A percentile compares a stretch with the other conserved stretches of the same genome.
Evolutionary conservation across 2,888 invertebrate species (phyloP).

Genomic region (Drosophila nigricruria): DNA sequence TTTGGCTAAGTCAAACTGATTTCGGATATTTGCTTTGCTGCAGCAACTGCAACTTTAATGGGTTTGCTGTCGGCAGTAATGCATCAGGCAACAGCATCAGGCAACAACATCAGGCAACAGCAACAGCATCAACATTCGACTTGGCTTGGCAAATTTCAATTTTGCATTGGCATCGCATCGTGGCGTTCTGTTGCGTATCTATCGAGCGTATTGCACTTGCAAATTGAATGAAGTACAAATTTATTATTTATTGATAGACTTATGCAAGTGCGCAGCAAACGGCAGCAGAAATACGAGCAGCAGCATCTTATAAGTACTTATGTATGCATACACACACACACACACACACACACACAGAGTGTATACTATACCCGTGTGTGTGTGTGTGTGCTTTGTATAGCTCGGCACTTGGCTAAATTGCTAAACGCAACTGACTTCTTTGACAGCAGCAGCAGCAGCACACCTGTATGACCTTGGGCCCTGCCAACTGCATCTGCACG

Average conservation of each 20-base stretch:
- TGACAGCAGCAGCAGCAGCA: conserved; percentile 16
- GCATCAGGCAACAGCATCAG: conserved; percentile 28
- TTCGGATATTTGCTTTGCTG: conserved; percentile 8
- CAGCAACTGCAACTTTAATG: conserved; percentile 33
- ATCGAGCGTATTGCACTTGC: conserved; percentile 57
- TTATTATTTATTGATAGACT: conserved; percentile 76
- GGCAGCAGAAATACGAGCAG: conserved; percentile 7
- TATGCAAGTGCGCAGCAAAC: conserved; percentile 53
- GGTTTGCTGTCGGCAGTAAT: conserved; percentile 24
- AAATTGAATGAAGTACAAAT: conserved; percentile 69
- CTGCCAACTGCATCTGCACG: conserved; percentile 7
- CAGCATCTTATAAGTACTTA: conserved; percentile 11
- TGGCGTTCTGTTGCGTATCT: conserved; percentile 33
- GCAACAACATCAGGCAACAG: neutral
- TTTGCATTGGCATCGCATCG: conserved; percentile 25
- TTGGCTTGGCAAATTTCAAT: conserved; percentile 15
- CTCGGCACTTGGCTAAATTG: conserved; percentile 36
- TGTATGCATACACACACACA: neutral
- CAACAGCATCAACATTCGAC: conserved; percentile 3
- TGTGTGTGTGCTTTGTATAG: conserved; percentile 5
- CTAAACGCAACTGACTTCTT: conserved; percentile 37
- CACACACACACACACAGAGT: neutral
- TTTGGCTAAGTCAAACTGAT: conserved; percentile 16
- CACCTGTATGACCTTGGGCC: conserved; percentile 1
- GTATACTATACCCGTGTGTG: neutral